A percentile compares a stretch with the other conserved stretches of the same genome.
Conservation (phyloP, 2,113 vertebrate species). For the Platysteira castanea region DNA sequence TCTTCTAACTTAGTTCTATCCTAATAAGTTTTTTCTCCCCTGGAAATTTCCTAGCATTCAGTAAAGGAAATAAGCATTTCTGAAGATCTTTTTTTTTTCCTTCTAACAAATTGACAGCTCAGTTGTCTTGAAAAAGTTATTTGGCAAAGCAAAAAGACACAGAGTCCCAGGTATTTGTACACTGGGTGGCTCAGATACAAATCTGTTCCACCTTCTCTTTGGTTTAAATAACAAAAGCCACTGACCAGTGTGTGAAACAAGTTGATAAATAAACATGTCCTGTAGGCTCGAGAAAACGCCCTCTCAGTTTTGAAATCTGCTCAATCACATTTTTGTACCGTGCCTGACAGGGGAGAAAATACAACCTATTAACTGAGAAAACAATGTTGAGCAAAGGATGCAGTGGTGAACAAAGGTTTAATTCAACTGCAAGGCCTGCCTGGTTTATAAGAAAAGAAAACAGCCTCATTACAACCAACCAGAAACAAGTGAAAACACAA, state of each 20-base stretch:
- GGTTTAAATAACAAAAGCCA: neutral
- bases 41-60: conserved; percentile 37
- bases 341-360: neutral
- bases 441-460: neutral
- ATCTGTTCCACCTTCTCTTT: neutral
- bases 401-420: neutral
- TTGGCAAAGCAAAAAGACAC: neutral
- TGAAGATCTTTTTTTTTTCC: neutral
- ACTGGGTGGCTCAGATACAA: neutral
- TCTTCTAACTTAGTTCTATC: conserved; percentile 42
- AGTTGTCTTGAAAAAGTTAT: neutral
- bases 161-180: neutral
- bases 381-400: neutral
- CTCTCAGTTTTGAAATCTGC: neutral
- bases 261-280: neutral
- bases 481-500: neutral
- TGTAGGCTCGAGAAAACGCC: neutral
- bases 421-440: neutral
- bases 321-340: neutral
- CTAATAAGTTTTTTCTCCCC: conserved; percentile 19
- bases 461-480: neutral
- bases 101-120: neutral
- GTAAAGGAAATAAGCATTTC: conserved; percentile 35
- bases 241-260: neutral
- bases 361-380: neutral